A percentile compares a stretch with the other conserved stretches of the same genome.
These are phyloP conservation scores for Sympetrum striolatum DNA, from an alignment of 2,888 invertebrate species.

Conservation along the genomic window DNA sequence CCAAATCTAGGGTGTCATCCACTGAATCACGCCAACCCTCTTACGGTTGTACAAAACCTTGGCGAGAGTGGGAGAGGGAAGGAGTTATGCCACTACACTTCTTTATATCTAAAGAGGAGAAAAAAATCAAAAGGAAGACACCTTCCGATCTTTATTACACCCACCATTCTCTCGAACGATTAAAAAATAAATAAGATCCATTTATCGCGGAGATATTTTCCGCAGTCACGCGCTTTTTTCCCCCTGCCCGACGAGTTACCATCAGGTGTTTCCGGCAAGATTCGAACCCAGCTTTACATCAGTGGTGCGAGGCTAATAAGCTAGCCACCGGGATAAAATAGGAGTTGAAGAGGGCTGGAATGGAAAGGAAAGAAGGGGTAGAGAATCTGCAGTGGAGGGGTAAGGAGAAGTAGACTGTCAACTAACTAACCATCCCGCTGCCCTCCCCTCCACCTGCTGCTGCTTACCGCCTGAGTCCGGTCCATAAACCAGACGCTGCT, in stretches of 20 bases:
- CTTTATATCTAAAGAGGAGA: neutral
- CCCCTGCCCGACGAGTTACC: neutral
- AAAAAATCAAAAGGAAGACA: neutral
- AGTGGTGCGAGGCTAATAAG: conserved; percentile 17
- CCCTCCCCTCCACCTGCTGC: conserved; percentile 22
- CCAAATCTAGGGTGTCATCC: conserved; percentile 34
- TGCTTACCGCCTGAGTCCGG: conserved; percentile 32
- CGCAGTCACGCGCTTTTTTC: neutral
- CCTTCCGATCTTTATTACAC: conserved; percentile 16
- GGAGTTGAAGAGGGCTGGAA: neutral
- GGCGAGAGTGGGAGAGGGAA: neutral
- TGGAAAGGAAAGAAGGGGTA: neutral
- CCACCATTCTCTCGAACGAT: neutral
- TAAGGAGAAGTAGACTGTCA: neutral
- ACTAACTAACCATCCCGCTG: conserved; percentile 15
- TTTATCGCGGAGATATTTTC: conserved; percentile 17
- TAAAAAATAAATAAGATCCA: conserved; percentile 10
- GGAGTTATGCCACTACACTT: neutral
- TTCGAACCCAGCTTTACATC: conserved; percentile 19
- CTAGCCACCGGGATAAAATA: neutral
- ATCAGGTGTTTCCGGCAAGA: conserved; percentile 4
- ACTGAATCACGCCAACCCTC: conserved; percentile 34
- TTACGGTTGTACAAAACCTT: neutral
- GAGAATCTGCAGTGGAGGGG: neutral
- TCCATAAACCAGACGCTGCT: conserved; percentile 26